Conservation (phyloP, 2,113 vertebrate species). For the Paramormyrops kingsleyae region DNA sequence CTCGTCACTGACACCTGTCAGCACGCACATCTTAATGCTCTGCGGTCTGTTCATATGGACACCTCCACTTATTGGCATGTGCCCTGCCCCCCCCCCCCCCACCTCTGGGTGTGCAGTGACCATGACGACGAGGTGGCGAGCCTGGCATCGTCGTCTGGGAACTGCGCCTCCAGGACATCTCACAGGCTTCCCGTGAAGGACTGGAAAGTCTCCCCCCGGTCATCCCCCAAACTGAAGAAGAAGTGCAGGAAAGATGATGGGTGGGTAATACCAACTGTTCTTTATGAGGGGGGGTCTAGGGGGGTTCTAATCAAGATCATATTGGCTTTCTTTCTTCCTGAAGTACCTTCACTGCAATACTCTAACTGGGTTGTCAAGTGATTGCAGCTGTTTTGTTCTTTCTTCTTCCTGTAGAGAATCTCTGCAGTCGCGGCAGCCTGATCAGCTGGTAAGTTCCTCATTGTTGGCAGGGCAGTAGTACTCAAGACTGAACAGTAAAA, state of each 20-base stretch:
- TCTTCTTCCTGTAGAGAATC: constrained; percentile 55
- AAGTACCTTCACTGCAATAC: background rate
- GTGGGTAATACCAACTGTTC: constrained; percentile 48
- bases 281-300: background rate
- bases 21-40: background rate
- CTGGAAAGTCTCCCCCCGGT: constrained; percentile 85
- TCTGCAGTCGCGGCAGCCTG: constrained; percentile 62
- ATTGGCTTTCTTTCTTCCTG: background rate
- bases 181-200: constrained; percentile 85
- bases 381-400: background rate
- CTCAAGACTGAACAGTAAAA: background rate
- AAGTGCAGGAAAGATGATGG: constrained; percentile 85
- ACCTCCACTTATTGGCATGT: background rate
- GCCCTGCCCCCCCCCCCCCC: background rate
- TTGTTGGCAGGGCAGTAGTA: background rate
- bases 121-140: constrained; percentile 90
- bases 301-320: background rate
- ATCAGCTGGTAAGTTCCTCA: constrained; percentile 52
- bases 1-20: background rate
- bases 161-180: constrained; percentile 71
- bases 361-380: background rate
- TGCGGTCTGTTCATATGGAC: background rate
- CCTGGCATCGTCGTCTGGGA: constrained; percentile 75
- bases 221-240: constrained; percentile 85
- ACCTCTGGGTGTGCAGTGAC: constrained; percentile 61